Conservation (phyloP, 2,888 invertebrate species). For the Scaptomyza caliginosa region DNA sequence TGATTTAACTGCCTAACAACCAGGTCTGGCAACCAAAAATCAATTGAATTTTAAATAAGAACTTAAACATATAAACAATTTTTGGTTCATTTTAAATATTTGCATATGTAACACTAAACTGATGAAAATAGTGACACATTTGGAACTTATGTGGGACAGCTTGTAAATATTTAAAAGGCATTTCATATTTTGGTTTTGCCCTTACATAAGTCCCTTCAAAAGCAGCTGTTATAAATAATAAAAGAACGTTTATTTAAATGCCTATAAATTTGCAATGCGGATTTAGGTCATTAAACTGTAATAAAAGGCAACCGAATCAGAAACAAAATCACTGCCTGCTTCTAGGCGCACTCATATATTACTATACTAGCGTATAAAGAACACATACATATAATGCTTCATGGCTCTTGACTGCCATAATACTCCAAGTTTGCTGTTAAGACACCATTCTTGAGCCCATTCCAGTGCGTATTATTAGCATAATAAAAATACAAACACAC, state of each 20-base stretch:
- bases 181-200: slow-evolving; percentile 39
- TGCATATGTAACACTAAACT: background rate
- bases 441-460: slow-evolving; percentile 60
- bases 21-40: slow-evolving; percentile 35
- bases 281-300: slow-evolving; percentile 70
- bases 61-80: background rate
- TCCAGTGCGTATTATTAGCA: slow-evolving; percentile 82
- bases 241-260: slow-evolving; percentile 69
- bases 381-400: slow-evolving; percentile 25
- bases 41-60: slow-evolving; percentile 47
- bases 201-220: slow-evolving; percentile 48
- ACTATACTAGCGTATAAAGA: slow-evolving; percentile 5
- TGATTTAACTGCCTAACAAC: slow-evolving; percentile 51
- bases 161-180: slow-evolving; percentile 57
- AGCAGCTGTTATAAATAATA: slow-evolving; percentile 76
- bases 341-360: slow-evolving; percentile 61
- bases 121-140: background rate
- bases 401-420: slow-evolving; percentile 43
- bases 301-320: slow-evolving; percentile 52
- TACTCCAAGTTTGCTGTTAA: slow-evolving; percentile 64
- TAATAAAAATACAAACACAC: slow-evolving; percentile 80
- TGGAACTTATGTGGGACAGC: slow-evolving; percentile 24
- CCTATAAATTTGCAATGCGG: slow-evolving; percentile 72
- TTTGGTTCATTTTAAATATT: too few species aligned
- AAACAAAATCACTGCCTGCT: slow-evolving; percentile 74